Evolutionary conservation across 2,888 invertebrate species (phyloP), one percentile per base, ranked within the genome.

Genomic region (Tortrix viridana): DNA sequence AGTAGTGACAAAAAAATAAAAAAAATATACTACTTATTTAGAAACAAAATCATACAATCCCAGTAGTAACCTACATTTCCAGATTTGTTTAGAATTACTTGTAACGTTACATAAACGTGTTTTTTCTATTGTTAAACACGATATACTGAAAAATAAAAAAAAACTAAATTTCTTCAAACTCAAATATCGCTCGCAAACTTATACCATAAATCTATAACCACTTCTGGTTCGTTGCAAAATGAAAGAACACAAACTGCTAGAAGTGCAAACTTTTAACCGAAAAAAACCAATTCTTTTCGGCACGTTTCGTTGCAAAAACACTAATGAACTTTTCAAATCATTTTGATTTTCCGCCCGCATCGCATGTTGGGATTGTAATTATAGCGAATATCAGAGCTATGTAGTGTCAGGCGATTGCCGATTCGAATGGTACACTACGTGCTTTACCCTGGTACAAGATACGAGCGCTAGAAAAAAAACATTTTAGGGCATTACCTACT

Each of bases 291-390:
- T 47, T 55, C 43, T 44, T 59, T 54, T 62, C 44, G 43, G 44
- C 56, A 56, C 22, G 19, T 44, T 44, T 44, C 18, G 18, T 14
- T 19, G 46, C 32, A 62, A 57, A 52, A 52, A 62, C 50, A 16
- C 49, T 62, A 63, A 63, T 52, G 58, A 52, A 63, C 53, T 63
- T 63, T 63, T 53, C 57, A 63, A 63, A 63, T 62, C 52, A 62
- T 58, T 57, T 58, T 58, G 53, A 58, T 63, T 58, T 41, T 53
- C 46, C 23, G 48, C 5, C 56, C 57, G 58, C 63, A 63, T 63
- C 58, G 63, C 63, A 63, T 63, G 63, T 52, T 52, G 38, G 19
- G 20, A 7, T 26, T 26, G 55, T 46, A 62, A 62, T 62, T 62
- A 62, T 50, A 49, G 44, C 55, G 9, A 53, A 22, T 44, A 62